phyloP scores from a whole-genome alignment of 2,797 vertebrate species.

The Rhinophrynus dorsalis region DNA sequence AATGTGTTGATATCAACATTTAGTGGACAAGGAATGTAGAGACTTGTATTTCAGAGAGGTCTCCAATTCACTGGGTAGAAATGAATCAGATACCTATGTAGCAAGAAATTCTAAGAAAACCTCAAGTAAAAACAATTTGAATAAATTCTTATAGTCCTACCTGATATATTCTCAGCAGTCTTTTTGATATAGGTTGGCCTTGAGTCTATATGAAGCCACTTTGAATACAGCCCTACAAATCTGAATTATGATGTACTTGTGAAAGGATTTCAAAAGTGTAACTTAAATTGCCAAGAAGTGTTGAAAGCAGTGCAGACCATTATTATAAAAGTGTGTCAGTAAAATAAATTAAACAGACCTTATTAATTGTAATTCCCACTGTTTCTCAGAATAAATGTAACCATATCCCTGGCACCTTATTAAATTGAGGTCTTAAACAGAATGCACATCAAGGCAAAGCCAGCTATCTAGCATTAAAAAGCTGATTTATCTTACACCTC shows the following conservation, averaged over 20 bases:
- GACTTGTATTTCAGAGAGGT: no score
- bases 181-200: neutral
- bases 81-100: no score
- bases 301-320: neutral
- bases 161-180: no score
- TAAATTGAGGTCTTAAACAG: slow-evolving; percentile 32
- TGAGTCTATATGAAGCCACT: neutral
- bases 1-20: no score
- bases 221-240: no score
- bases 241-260: no score
- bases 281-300: slow-evolving; percentile 6
- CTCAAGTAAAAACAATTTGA: no score
- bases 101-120: no score
- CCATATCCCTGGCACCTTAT: slow-evolving; percentile 26
- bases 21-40: no score
- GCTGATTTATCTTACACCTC: slow-evolving; percentile 34
- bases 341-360: slow-evolving; percentile 14
- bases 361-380: slow-evolving; percentile 24
- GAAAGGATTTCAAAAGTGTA: neutral
- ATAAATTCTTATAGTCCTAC: no score
- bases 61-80: no score
- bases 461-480: slow-evolving; percentile 27
- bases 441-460: slow-evolving; percentile 31
- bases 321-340: neutral
- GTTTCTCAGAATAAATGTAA: slow-evolving; percentile 41